A percentile compares a stretch with the other conserved stretches of the same genome.
Evolutionary conservation across 35 echinoderm and acorn worm genomes (phyloP).

Genomic region (Anneissia japonica): DNA sequence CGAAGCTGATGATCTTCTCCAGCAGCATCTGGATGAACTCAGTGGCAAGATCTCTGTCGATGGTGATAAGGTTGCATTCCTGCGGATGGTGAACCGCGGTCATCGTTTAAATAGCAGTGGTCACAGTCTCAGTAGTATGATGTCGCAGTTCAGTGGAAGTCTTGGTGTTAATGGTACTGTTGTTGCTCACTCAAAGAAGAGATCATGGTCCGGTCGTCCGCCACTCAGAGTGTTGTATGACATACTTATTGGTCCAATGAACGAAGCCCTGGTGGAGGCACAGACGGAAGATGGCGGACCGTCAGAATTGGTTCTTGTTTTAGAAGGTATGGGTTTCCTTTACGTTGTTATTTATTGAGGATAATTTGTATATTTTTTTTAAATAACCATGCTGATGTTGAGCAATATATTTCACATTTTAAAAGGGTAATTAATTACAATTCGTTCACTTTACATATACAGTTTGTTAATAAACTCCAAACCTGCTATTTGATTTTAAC

Average conservation of each 20-base stretch:
- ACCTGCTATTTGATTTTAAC: no score
- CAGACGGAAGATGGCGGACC: slow-evolving; percentile 51
- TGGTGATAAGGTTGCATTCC: slow-evolving; percentile 6
- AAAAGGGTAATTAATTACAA: no score
- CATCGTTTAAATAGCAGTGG: slow-evolving; percentile 68
- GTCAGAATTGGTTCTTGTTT: slow-evolving; percentile 73
- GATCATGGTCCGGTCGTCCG: slow-evolving; percentile 78
- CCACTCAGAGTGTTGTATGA: slow-evolving; percentile 88
- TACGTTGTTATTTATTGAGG: no score
- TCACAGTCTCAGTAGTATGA: slow-evolving; percentile 64
- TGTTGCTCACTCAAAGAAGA: slow-evolving; percentile 33
- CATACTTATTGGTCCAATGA: slow-evolving; percentile 84
- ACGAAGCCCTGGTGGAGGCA: slow-evolving; percentile 55
- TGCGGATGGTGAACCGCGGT: slow-evolving; percentile 38
- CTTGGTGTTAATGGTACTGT: slow-evolving; percentile 74
- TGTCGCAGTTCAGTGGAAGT: slow-evolving; percentile 69
- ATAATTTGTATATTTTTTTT: no score
- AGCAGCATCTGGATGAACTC: slow-evolving; percentile 81
- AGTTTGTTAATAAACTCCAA: no score
- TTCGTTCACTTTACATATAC: no score
- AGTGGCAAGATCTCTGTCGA: slow-evolving; percentile 53
- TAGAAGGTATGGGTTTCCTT: slow-evolving; percentile 97
- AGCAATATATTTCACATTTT: no score
- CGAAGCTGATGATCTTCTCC: slow-evolving; percentile 83
- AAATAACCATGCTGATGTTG: no score